phyloP scores from a whole-genome alignment of 1,140 invertebrate genomes.

The Choristoneura fumiferana region DNA sequence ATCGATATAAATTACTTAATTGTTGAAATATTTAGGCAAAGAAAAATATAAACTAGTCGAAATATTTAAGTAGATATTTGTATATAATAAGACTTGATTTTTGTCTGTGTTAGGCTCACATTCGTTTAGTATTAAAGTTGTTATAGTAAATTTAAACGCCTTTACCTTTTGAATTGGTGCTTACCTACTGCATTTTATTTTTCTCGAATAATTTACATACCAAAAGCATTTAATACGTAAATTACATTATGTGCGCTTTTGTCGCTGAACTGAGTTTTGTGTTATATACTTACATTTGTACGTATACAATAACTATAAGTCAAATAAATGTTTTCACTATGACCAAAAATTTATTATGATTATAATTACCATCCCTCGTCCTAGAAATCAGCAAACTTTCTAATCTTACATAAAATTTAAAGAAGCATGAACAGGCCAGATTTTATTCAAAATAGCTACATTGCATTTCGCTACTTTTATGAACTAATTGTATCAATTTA shows the following conservation, averaged over 20 bases:
- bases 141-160: too few relatives aligned
- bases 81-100: background rate
- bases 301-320: slow-evolving; percentile 50
- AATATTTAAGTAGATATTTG: slow-evolving; percentile 2
- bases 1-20: background rate
- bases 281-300: slow-evolving; percentile 52
- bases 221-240: slow-evolving; percentile 66
- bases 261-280: slow-evolving; percentile 45
- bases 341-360: too few relatives aligned
- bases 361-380: too few relatives aligned
- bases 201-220: slow-evolving; percentile 38
- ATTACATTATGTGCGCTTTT: slow-evolving; percentile 43
- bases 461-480: too few relatives aligned
- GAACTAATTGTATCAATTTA: too few relatives aligned
- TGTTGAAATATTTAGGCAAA: background rate
- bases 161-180: too few relatives aligned
- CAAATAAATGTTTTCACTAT: slow-evolving; percentile 63
- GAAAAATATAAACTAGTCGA: slow-evolving; percentile 2
- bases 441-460: too few relatives aligned
- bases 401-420: too few relatives aligned
- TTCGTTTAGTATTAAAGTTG: background rate
- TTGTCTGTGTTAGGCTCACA: background rate
- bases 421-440: too few relatives aligned
- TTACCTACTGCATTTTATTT: background rate
- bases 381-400: too few relatives aligned